phyloP scores from a whole-genome alignment of 2,113 vertebrate genomes.

The Calyptomena viridis region DNA sequence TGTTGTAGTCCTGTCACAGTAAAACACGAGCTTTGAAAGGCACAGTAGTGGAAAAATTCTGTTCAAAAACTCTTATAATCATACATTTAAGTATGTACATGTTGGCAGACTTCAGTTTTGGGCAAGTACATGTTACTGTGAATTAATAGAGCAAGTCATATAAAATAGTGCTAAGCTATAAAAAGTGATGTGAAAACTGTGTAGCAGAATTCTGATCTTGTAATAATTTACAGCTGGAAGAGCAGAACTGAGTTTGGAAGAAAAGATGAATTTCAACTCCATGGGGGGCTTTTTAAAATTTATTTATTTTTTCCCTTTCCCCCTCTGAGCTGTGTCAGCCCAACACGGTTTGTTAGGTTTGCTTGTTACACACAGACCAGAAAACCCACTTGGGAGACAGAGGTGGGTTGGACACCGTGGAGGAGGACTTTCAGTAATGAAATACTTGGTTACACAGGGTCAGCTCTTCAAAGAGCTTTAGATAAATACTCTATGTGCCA shows the following conservation, averaged over 20 bases:
- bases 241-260: not conserved
- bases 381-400: not conserved
- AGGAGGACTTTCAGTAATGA: not conserved
- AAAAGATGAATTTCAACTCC: not conserved
- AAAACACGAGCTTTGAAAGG: not conserved
- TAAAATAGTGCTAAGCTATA: not conserved
- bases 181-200: not conserved
- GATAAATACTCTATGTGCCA: not conserved
- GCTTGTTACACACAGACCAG: accelerated
- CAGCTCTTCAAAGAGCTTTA: not conserved
- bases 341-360: not conserved
- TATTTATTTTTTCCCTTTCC: not conserved
- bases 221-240: not conserved
- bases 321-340: not conserved
- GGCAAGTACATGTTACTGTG: not conserved
- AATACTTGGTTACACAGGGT: not conserved
- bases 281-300: not conserved
- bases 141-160: not conserved
- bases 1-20: not conserved
- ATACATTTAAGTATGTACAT: not conserved
- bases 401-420: not conserved
- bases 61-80: not conserved
- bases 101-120: not conserved
- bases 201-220: not conserved
- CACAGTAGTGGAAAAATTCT: not conserved